These are phyloP conservation scores for Capreolus pygargus DNA, from an alignment of 2,113 vertebrate species.

Conservation along the genomic window DNA sequence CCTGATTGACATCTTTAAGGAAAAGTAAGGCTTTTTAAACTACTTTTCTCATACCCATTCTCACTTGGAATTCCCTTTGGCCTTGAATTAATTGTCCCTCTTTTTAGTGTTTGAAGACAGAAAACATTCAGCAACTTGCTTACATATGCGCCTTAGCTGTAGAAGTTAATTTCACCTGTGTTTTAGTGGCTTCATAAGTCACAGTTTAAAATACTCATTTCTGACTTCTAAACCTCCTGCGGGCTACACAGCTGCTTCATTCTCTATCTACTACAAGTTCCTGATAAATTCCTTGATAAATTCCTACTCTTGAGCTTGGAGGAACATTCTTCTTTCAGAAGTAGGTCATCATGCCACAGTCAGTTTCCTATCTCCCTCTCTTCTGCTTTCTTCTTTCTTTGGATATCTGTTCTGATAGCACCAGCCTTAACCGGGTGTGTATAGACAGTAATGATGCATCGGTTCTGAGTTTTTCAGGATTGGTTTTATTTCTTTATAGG, in stretches of 20 bases:
- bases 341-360: background rate
- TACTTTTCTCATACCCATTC: background rate
- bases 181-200: background rate
- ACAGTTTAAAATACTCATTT: background rate
- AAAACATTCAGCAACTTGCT: background rate
- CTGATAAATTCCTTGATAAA: background rate
- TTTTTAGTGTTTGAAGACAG: background rate
- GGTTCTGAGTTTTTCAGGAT: background rate
- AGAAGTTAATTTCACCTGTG: background rate
- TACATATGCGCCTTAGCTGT: background rate
- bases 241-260: background rate
- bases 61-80: constrained; percentile 21
- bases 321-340: background rate
- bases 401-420: background rate
- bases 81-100: background rate
- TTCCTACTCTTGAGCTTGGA: background rate
- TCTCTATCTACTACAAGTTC: background rate
- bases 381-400: background rate
- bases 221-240: background rate
- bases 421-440: background rate
- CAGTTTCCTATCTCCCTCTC: background rate
- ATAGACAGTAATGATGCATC: background rate
- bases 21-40: background rate
- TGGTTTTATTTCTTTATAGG: background rate
- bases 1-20: background rate